Evolutionary conservation across 2,888 invertebrate species (phyloP).

Genomic region (Corbicula japonica): DNA sequence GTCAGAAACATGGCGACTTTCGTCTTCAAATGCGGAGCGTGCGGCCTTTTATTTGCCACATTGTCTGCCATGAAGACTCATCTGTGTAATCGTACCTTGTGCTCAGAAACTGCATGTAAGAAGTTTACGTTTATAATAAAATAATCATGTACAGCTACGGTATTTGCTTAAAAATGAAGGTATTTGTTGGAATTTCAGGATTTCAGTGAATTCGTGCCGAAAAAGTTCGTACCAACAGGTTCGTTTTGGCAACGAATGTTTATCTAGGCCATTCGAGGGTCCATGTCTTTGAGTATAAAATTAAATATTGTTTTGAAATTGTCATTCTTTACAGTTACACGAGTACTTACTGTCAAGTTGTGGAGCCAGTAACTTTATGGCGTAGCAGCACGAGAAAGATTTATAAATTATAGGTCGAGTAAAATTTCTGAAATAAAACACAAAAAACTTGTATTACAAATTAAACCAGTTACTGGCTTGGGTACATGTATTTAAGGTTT

Average conservation of each 20-base stretch:
- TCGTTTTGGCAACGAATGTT: conserved; percentile 2
- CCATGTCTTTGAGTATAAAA: conserved; percentile 2
- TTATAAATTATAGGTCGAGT: too few species aligned
- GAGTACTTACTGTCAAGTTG: too few species aligned
- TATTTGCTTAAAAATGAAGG: conserved; percentile 22
- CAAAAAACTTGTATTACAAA: background rate
- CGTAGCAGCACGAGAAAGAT: background rate
- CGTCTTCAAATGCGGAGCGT: too few species aligned
- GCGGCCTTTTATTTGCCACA: too few species aligned
- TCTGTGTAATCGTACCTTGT: too few species aligned
- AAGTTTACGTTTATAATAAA: conserved; percentile 25
- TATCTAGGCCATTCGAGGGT: conserved; percentile 2
- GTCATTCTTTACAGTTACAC: background rate
- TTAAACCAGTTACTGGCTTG: conserved; percentile 4
- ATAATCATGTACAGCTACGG: conserved; percentile 21
- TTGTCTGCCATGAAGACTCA: too few species aligned
- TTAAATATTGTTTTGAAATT: conserved; percentile 4
- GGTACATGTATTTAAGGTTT: conserved; percentile 4
- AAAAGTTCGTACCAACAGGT: too few species aligned
- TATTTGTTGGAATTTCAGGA: too few species aligned
- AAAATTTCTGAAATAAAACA: too few species aligned
- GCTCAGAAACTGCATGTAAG: conserved; percentile 5
- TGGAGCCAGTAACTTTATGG: background rate
- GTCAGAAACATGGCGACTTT: too few species aligned
- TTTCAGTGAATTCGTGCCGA: too few species aligned